Conservation (phyloP, 2,113 vertebrate genomes). For the Crocuta crocuta region DNA sequence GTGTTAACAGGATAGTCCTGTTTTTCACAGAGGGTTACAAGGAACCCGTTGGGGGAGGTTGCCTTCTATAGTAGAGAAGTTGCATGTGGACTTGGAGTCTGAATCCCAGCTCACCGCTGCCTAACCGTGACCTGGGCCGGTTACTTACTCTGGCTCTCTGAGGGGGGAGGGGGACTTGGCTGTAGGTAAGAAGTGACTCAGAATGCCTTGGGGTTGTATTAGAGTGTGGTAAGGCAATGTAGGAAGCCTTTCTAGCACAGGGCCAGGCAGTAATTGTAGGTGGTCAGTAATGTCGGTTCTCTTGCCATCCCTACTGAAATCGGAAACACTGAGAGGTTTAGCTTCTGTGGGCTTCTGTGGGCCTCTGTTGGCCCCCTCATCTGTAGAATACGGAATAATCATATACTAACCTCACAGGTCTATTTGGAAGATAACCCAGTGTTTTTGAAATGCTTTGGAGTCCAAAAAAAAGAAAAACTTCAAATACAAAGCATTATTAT, state of each 20-base stretch:
- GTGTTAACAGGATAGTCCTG: not conserved
- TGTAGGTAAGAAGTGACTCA: conserved; percentile 42
- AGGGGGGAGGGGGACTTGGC: not conserved
- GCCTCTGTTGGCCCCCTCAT: conserved; percentile 52
- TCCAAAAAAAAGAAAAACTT: conserved; percentile 68
- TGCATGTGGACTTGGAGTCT: not conserved
- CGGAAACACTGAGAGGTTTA: conserved; percentile 52
- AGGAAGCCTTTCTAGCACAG: conserved; percentile 7
- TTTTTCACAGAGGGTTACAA: not conserved
- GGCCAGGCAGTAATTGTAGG: conserved; percentile 10
- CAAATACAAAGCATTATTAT: conserved; percentile 82
- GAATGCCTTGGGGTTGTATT: conserved; percentile 17
- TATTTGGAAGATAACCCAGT: conserved; percentile 81
- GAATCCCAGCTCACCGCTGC: not conserved
- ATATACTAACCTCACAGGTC: conserved; percentile 75
- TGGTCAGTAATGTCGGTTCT: conserved; percentile 47
- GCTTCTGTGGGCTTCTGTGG: conserved; percentile 55
- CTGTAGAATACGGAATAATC: conserved; percentile 69
- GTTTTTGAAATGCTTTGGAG: conserved; percentile 81
- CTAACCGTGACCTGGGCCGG: conserved; percentile 34
- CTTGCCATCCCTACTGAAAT: conserved; percentile 45
- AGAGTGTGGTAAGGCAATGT: conserved; percentile 48
- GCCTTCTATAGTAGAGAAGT: not conserved
- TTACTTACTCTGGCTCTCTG: conserved; percentile 33
- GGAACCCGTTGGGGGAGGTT: not conserved